These are phyloP conservation scores for Mesocricetus auratus DNA, from an alignment of 2,113 vertebrate genomes.

Conservation along the genomic window DNA sequence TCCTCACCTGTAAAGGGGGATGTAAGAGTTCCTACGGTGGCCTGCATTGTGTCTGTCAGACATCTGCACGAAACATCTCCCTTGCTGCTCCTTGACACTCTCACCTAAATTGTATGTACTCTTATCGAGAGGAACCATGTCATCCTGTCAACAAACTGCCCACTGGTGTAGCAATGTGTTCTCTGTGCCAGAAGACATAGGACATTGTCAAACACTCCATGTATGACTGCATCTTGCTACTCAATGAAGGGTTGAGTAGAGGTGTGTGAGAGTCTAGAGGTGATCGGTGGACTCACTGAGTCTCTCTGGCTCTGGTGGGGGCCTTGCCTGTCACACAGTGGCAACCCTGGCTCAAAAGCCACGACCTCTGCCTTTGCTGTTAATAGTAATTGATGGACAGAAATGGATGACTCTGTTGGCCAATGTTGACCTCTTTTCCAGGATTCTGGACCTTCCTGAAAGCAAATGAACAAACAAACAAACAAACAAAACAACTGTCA, in stretches of 20 bases:
- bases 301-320: background rate
- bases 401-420: background rate
- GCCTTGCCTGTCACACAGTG: background rate
- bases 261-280: too few species aligned
- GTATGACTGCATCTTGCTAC: background rate
- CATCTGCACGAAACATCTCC: rapidly evolving
- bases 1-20: background rate
- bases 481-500: background rate
- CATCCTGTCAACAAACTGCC: background rate
- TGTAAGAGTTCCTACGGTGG: rapidly evolving
- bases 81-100: background rate
- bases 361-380: background rate
- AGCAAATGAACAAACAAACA: background rate
- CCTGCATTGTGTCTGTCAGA: background rate
- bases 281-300: rapidly evolving
- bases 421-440: background rate
- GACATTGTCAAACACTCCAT: background rate
- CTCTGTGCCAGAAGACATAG: background rate
- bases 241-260: background rate
- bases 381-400: background rate
- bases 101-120: rapidly evolving
- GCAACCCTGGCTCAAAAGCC: background rate
- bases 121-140: too few species aligned
- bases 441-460: background rate
- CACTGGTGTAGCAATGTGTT: background rate